Conservation (phyloP, 2,113 vertebrate species). For the rat (Rattus norvegicus) region DNA sequence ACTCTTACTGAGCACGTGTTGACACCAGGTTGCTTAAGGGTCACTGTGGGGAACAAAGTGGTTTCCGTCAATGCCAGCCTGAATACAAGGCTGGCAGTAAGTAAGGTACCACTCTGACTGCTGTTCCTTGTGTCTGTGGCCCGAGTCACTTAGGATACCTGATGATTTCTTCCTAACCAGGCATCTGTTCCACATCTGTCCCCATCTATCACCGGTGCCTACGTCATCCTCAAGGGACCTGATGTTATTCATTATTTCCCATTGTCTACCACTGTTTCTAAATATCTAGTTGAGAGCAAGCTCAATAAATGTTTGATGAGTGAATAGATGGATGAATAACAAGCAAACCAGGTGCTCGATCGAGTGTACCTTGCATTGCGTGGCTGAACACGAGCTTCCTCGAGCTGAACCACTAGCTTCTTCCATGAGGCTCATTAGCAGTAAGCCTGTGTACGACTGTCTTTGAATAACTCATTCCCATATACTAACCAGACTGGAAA, state of each 20-base stretch:
- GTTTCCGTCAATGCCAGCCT: neutral
- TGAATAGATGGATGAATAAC: neutral
- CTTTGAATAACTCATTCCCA: neutral
- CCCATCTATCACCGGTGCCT: neutral
- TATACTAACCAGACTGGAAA: neutral
- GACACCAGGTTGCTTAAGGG: too few species aligned
- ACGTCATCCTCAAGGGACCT: neutral
- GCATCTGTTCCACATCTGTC: neutral
- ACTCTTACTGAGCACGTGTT: neutral
- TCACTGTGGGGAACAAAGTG: neutral
- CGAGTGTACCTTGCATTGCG: neutral
- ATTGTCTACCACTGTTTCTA: neutral
- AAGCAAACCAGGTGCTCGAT: neutral
- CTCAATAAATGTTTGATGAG: neutral
- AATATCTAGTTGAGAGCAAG: neutral
- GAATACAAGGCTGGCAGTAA: neutral
- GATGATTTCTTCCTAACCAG: neutral
- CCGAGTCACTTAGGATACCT: neutral
- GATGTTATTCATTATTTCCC: neutral
- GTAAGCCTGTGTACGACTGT: neutral
- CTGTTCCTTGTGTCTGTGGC: neutral
- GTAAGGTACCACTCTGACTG: too few species aligned
- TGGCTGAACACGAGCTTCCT: neutral
- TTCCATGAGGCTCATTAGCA: neutral
- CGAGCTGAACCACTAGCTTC: neutral